These are phyloP conservation scores for Incurvaria masculella DNA, from an alignment of 2,888 invertebrate genomes.

Conservation along the genomic window DNA sequence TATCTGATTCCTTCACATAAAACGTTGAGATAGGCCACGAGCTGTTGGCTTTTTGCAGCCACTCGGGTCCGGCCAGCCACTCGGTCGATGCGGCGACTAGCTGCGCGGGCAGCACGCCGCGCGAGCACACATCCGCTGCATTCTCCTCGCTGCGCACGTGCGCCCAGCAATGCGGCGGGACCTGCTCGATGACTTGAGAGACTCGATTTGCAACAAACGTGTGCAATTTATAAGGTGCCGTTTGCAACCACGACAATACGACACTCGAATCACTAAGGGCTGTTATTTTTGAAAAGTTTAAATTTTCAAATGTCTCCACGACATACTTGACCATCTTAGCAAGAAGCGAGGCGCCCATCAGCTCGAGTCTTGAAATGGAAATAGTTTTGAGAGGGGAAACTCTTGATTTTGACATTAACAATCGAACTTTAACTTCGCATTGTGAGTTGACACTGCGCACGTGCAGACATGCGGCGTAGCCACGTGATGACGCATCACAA, in stretches of 20 bases:
- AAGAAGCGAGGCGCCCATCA: constrained; percentile 9
- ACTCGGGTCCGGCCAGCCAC: neutral
- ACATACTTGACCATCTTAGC: neutral
- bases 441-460: neutral
- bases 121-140: neutral
- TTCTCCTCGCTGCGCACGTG: neutral
- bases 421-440: constrained; percentile 5
- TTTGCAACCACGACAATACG: constrained; percentile 14
- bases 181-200: constrained; percentile 7
- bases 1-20: neutral
- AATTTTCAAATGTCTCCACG: neutral
- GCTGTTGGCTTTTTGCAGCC: neutral
- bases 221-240: constrained; percentile 13
- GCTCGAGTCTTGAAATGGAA: constrained; percentile 11
- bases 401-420: constrained; percentile 10
- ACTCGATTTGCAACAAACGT: constrained; percentile 16
- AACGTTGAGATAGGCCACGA: neutral
- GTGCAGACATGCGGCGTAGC: neutral
- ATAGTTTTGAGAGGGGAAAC: constrained; percentile 12
- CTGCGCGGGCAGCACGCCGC: neutral
- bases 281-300: neutral
- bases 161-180: neutral
- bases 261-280: constrained; percentile 16
- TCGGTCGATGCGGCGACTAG: neutral
- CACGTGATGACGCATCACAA: neutral